A percentile compares a stretch with the other conserved stretches of the same genome.
These are phyloP conservation scores for Diploptera punctata DNA, from an alignment of 2,888 invertebrate species.

Conservation along the genomic window DNA sequence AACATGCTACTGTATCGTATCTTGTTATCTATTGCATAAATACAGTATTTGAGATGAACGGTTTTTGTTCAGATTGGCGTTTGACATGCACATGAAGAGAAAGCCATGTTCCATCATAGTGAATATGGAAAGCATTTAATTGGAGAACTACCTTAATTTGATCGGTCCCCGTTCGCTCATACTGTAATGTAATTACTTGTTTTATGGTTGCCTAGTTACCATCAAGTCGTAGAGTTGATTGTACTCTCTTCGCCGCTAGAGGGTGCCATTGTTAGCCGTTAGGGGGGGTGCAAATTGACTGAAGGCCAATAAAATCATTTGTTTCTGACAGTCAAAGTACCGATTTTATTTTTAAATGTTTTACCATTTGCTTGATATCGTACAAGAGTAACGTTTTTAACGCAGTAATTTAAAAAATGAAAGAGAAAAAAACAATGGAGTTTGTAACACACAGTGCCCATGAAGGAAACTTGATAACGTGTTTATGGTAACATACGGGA, in stretches of 20 bases:
- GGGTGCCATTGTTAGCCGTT: neutral
- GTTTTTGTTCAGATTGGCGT: neutral
- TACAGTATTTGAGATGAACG: neutral
- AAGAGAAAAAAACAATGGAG: slow-evolving; percentile 20
- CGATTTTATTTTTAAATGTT: slow-evolving; percentile 25
- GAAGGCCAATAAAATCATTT: slow-evolving; percentile 29
- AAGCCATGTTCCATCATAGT: neutral
- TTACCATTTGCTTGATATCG: slow-evolving; percentile 16
- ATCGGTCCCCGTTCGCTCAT: slow-evolving; percentile 18
- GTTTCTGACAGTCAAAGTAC: slow-evolving; percentile 21
- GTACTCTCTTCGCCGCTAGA: slow-evolving; percentile 4
- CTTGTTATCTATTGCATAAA: too few species aligned
- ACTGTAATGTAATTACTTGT: slow-evolving; percentile 28
- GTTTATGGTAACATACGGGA: slow-evolving; percentile 23
- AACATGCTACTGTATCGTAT: too few species aligned
- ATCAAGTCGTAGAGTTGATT: slow-evolving; percentile 27
- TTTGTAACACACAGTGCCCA: neutral
- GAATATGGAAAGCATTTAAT: slow-evolving; percentile 27
- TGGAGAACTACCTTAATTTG: slow-evolving; percentile 15
- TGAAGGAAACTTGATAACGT: slow-evolving; percentile 11
- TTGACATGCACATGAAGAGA: neutral
- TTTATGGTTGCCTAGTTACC: slow-evolving; percentile 29
- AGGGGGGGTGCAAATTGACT: slow-evolving; percentile 20
- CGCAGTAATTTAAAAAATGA: neutral
- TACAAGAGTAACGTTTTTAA: slow-evolving; percentile 8